Evolutionary conservation across 2,888 invertebrate genomes (phyloP).

Genomic region (Pristionchus exspectatus): DNA sequence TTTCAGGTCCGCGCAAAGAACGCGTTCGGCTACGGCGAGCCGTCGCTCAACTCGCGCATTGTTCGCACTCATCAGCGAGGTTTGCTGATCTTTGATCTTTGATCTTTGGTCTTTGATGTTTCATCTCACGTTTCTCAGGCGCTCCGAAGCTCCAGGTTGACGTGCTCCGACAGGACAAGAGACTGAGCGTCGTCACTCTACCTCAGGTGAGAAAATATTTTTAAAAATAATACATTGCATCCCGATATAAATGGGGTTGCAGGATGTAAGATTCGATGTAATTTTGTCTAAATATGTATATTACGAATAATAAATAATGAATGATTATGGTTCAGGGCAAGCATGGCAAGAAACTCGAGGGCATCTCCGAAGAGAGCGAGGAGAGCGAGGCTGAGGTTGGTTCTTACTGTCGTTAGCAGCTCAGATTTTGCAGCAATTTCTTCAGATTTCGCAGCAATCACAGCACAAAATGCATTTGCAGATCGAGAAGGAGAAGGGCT

Average conservation of each 20-base stretch:
- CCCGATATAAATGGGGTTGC: neutral
- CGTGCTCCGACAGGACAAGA: conserved; percentile 66
- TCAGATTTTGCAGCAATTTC: neutral
- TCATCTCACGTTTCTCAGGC: conserved; percentile 79
- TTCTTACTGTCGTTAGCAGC: neutral
- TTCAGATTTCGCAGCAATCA: neutral
- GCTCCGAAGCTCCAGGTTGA: conserved; percentile 86
- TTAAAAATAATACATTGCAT: neutral
- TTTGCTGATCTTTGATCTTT: conserved; percentile 37
- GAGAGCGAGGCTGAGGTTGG: conserved; percentile 60
- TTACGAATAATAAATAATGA: neutral
- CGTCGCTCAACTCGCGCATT: conserved; percentile 85
- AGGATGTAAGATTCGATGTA: too few species aligned
- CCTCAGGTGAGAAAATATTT: conserved; percentile 58
- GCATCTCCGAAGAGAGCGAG: conserved; percentile 68
- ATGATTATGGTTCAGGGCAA: conserved; percentile 48
- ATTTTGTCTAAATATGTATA: too few species aligned
- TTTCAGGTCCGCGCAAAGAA: conserved; percentile 91
- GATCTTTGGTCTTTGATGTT: conserved; percentile 3
- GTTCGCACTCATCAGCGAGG: conserved; percentile 78
- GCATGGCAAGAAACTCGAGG: conserved; percentile 60
- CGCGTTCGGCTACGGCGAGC: conserved; percentile 93
- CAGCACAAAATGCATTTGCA: neutral
- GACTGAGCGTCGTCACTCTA: conserved; percentile 66
- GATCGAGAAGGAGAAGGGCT: conserved; percentile 57